phyloP scores from a whole-genome alignment of 2,797 vertebrate species.

The Botia almorhae region DNA sequence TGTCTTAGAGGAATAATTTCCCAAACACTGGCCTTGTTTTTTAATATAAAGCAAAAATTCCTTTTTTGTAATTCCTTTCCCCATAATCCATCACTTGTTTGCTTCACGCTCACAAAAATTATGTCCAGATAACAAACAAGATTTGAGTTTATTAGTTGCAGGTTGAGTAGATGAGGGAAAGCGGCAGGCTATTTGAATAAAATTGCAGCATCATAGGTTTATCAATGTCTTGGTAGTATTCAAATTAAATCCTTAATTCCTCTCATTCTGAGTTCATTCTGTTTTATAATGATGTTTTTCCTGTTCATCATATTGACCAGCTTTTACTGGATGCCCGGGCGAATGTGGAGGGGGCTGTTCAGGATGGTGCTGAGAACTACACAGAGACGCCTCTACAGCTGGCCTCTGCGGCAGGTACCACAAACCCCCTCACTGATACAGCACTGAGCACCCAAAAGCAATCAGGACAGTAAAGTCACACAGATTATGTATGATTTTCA shows the following conservation, averaged over 20 bases:
- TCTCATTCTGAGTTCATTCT: neutral
- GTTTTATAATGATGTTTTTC: neutral
- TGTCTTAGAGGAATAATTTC: slow-evolving; percentile 4
- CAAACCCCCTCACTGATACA: neutral
- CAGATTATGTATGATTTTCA: neutral
- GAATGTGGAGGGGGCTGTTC: slow-evolving; percentile 79
- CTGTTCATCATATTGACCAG: slow-evolving; percentile 60
- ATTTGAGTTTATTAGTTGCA: slow-evolving; percentile 27
- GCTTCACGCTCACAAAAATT: slow-evolving; percentile 25
- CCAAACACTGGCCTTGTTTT: slow-evolving; percentile 23
- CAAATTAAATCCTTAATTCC: neutral
- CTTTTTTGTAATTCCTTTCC: slow-evolving; percentile 6
- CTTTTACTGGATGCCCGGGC: slow-evolving; percentile 81
- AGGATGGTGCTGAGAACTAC: slow-evolving; percentile 81
- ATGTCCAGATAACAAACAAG: slow-evolving; percentile 25
- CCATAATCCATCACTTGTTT: slow-evolving; percentile 52
- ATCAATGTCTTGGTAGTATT: slow-evolving; percentile 10
- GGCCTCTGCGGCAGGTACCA: slow-evolving; percentile 82
- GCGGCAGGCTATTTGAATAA: slow-evolving; percentile 3
- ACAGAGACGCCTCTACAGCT: slow-evolving; percentile 83
- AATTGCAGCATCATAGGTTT: slow-evolving; percentile 15
- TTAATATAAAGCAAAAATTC: slow-evolving; percentile 36
- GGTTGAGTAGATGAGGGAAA: slow-evolving; percentile 3
- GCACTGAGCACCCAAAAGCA: neutral
- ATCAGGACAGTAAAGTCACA: neutral